Evolutionary conservation across 2,113 vertebrate species (phyloP).

Genomic region (Lycaon pictus): DNA sequence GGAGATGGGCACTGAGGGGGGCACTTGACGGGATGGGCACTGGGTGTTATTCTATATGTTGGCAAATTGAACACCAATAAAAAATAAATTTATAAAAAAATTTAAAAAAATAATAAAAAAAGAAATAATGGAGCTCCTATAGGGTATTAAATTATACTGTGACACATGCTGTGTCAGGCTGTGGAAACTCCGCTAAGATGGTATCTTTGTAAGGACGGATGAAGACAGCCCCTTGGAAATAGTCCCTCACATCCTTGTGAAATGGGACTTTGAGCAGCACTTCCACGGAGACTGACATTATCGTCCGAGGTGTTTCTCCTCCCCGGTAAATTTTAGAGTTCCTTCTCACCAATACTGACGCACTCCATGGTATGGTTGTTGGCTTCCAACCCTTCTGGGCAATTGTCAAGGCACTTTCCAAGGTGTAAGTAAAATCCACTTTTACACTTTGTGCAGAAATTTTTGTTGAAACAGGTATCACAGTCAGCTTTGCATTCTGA

Average conservation of each 20-base stretch:
- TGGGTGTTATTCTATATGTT: too few species aligned
- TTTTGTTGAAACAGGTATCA: constrained; percentile 99
- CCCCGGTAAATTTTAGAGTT: neutral
- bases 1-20: too few species aligned
- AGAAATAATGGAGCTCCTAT: neutral
- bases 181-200: neutral
- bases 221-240: neutral
- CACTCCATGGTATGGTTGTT: constrained; percentile 97
- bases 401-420: constrained; percentile 98
- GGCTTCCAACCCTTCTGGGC: constrained; percentile 94
- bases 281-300: neutral
- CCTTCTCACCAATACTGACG: constrained; percentile 90
- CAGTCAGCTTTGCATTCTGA: constrained; percentile 99
- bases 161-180: neutral
- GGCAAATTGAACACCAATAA: too few species aligned
- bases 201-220: neutral
- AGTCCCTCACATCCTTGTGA: neutral
- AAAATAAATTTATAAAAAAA: too few species aligned
- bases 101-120: neutral
- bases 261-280: neutral
- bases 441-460: constrained; percentile 99
- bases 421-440: constrained; percentile 96
- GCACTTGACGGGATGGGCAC: too few species aligned
- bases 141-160: neutral
- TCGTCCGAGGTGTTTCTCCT: neutral